Conservation (phyloP, 2,797 vertebrate species). For the Steatocranus sp. region DNA sequence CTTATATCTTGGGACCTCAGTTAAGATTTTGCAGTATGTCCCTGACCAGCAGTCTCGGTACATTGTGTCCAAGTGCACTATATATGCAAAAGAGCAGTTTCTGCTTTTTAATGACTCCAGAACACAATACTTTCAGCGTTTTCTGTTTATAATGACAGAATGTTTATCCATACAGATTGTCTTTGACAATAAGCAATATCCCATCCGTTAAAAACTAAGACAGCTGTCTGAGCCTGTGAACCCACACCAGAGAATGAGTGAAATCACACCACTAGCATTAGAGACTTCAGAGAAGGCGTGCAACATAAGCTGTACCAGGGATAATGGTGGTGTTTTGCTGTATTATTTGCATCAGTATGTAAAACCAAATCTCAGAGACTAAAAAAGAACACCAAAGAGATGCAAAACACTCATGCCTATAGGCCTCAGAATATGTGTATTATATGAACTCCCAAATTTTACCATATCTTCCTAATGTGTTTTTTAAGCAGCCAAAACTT, state of each 20-base stretch:
- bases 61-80: not conserved
- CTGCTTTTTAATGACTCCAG: not conserved
- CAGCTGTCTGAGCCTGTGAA: constrained; percentile 39
- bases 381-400: not conserved
- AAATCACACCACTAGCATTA: not conserved
- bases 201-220: constrained; percentile 55
- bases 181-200: constrained; percentile 27
- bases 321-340: not conserved
- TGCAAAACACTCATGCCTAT: not conserved
- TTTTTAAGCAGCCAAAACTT: not conserved
- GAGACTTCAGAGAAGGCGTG: not conserved
- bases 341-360: not conserved
- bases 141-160: constrained; percentile 24
- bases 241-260: not conserved
- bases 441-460: not conserved
- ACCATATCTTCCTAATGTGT: not conserved
- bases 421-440: not conserved
- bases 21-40: not conserved
- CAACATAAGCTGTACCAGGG: not conserved
- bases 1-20: not conserved
- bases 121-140: not conserved
- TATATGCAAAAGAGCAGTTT: not conserved
- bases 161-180: constrained; percentile 50
- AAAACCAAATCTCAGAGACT: not conserved
- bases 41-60: not conserved